These are phyloP conservation scores for Calliphora vomitoria DNA, from an alignment of 2,888 invertebrate species.

Conservation along the genomic window DNA sequence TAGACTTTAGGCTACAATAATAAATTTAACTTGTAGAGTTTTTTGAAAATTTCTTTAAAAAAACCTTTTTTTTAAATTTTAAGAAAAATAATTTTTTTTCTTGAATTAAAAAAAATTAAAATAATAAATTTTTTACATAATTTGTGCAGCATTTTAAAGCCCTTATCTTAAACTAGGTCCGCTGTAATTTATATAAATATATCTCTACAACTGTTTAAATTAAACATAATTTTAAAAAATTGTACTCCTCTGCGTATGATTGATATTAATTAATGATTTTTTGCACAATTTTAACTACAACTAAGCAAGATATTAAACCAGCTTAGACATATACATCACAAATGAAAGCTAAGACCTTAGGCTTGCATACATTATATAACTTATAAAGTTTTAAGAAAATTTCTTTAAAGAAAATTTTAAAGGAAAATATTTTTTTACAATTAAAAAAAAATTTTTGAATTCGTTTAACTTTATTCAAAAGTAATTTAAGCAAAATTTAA, in stretches of 20 bases:
- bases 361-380: neutral
- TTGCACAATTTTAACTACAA: neutral
- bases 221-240: neutral
- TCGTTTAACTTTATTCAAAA: no score
- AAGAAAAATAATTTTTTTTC: no score
- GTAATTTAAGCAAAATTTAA: no score
- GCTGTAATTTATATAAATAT: no score
- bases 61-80: neutral
- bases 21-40: neutral
- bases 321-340: neutral
- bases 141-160: neutral
- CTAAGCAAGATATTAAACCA: neutral
- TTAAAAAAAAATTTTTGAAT: no score
- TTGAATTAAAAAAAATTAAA: no score
- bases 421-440: no score
- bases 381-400: neutral
- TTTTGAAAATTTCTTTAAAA: neutral
- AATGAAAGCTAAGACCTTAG: neutral
- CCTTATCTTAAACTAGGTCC: no score
- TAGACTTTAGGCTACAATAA: no score
- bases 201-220: no score
- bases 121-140: neutral
- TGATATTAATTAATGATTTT: neutral
- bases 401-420: no score
- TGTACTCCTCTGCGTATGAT: neutral